A percentile compares a stretch with the other conserved stretches of the same genome.
These are phyloP conservation scores for Pseudococcus jackbeardsleyi DNA, from an alignment of 2,888 invertebrate genomes.

Conservation along the genomic window DNA sequence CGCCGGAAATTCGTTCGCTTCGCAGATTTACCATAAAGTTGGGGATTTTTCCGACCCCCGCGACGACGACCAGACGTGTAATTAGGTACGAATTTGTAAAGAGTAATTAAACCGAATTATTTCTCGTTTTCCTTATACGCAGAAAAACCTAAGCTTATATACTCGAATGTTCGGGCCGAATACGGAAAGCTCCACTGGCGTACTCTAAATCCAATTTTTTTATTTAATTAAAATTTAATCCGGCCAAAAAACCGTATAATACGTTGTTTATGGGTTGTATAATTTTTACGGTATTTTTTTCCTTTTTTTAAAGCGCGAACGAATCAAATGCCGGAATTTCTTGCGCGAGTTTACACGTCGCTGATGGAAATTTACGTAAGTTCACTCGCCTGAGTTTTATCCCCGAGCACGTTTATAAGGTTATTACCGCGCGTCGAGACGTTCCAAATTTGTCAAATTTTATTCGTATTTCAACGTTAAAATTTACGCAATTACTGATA, in stretches of 20 bases:
- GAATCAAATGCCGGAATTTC: not conserved
- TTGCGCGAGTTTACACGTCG: not conserved
- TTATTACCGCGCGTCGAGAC: not conserved
- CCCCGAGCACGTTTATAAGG: not conserved
- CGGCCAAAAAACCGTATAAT: conserved; percentile 32
- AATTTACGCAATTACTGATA: conserved; percentile 22
- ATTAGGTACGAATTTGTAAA: conserved; percentile 53
- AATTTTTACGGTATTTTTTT: conserved; percentile 9
- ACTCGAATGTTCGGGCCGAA: not conserved
- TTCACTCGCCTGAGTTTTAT: not conserved
- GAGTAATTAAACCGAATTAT: conserved; percentile 49
- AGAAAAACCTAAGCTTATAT: too few species aligned
- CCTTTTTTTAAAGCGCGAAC: not conserved
- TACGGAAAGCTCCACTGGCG: not conserved
- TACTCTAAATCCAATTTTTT: not conserved
- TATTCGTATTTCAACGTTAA: not conserved
- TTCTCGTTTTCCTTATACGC: conserved; percentile 13
- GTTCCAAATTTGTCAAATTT: conserved; percentile 5
- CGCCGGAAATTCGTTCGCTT: not conserved
- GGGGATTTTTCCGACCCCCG: not conserved
- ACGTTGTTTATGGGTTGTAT: conserved; percentile 40
- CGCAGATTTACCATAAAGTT: conserved; percentile 12
- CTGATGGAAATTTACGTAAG: not conserved
- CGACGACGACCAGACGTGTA: conserved; percentile 4
- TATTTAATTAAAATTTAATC: conserved; percentile 56